phyloP scores from a whole-genome alignment of 2,888 invertebrate genomes.

The Tridacna gigas region DNA sequence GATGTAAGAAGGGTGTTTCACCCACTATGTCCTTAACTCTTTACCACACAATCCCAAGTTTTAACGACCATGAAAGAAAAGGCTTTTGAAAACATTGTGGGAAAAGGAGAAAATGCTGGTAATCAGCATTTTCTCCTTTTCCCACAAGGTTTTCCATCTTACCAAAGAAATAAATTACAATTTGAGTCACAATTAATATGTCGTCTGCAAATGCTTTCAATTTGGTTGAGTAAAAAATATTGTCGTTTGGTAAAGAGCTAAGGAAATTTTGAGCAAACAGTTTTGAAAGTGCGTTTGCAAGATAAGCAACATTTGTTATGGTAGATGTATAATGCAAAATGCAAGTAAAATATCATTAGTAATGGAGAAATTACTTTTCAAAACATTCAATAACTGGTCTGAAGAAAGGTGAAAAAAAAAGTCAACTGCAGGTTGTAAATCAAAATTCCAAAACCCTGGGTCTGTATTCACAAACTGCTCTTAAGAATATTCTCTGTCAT shows the following conservation, averaged over 20 bases:
- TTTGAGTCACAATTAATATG: neutral
- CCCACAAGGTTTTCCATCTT: neutral
- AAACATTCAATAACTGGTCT: no score
- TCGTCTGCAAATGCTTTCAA: neutral
- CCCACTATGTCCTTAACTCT: neutral
- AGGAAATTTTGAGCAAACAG: no score
- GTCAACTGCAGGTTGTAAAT: neutral
- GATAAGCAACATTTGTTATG: no score
- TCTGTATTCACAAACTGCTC: neutral
- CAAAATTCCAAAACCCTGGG: no score
- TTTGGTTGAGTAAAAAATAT: no score
- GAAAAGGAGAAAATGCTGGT: neutral
- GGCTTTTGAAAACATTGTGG: slow-evolving; percentile 1
- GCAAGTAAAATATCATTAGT: no score
- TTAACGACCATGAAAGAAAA: neutral
- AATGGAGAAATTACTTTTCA: no score
- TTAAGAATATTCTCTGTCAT: no score
- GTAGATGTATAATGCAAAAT: no score
- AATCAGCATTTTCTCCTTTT: slow-evolving; percentile 1
- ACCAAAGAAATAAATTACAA: neutral
- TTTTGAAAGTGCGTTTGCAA: no score
- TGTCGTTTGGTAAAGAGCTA: no score
- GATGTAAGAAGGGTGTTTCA: neutral
- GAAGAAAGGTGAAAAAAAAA: neutral
- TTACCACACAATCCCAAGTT: neutral